phyloP scores from a whole-genome alignment of 2,888 invertebrate genomes.

The Limnephilus marmoratus region DNA sequence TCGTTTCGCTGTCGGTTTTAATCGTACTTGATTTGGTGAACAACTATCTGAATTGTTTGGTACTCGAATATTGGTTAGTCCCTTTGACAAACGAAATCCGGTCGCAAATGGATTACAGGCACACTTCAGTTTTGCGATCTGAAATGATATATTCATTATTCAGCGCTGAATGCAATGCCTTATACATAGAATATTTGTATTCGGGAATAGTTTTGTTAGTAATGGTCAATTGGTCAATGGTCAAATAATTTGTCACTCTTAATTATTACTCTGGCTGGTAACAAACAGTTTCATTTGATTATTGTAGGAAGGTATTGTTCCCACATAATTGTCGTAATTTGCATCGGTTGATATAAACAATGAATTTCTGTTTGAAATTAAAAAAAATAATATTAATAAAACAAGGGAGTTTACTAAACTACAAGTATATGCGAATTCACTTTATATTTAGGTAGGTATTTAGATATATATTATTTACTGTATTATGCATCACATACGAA shows the following conservation, averaged over 20 bases:
- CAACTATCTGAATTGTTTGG: background rate
- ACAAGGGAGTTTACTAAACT: no score
- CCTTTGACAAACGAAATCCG: background rate
- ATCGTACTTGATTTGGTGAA: background rate
- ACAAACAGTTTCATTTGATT: no score
- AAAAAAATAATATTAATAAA: no score
- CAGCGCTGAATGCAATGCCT: background rate
- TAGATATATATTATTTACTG: no score
- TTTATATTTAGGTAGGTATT: no score
- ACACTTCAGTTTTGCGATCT: conserved; percentile 38
- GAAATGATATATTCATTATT: background rate
- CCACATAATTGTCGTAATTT: no score
- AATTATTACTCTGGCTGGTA: background rate
- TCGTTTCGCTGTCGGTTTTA: background rate
- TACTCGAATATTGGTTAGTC: background rate
- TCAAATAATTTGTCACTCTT: background rate
- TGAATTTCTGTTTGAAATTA: background rate
- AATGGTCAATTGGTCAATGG: background rate
- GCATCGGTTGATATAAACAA: background rate
- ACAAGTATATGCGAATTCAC: no score
- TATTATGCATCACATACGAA: no score
- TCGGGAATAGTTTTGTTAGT: background rate
- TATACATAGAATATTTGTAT: background rate
- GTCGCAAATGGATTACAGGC: conserved; percentile 22
- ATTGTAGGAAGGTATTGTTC: no score